phyloP scores from a whole-genome alignment of 2,797 vertebrate genomes.

The Pampus argenteus region DNA sequence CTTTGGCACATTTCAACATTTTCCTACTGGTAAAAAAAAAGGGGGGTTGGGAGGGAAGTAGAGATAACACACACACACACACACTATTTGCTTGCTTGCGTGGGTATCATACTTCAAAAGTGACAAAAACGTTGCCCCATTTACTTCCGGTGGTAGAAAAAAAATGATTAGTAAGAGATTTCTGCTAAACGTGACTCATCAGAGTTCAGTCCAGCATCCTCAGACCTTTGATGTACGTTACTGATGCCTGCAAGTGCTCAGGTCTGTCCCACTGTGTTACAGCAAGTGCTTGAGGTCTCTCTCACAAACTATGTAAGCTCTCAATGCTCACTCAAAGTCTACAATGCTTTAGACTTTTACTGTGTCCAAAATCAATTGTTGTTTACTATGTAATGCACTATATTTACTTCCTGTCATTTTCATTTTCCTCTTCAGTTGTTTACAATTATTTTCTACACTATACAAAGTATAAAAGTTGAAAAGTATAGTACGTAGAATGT shows the following conservation, averaged over 20 bases:
- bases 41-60: conserved; percentile 54
- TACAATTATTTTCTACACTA: too few species aligned
- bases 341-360: too few species aligned
- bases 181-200: conserved; percentile 50
- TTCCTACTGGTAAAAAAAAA: conserved; percentile 40
- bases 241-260: not conserved
- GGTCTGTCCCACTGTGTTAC: not conserved
- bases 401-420: not conserved
- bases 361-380: not conserved
- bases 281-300: too few species aligned
- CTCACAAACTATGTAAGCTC: too few species aligned
- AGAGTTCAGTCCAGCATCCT: not conserved
- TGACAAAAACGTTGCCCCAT: conserved; percentile 31
- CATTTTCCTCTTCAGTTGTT: not conserved
- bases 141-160: conserved; percentile 48
- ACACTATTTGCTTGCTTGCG: conserved; percentile 36
- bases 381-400: not conserved
- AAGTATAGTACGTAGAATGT: not conserved
- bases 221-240: not conserved
- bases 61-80: conserved; percentile 46
- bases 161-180: conserved; percentile 32
- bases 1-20: conserved; percentile 69
- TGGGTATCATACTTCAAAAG: conserved; percentile 37
- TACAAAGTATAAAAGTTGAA: too few species aligned
- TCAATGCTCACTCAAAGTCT: too few species aligned